Evolutionary conservation across 2,113 vertebrate species (phyloP).

Genomic region (Donacobius atricapilla): DNA sequence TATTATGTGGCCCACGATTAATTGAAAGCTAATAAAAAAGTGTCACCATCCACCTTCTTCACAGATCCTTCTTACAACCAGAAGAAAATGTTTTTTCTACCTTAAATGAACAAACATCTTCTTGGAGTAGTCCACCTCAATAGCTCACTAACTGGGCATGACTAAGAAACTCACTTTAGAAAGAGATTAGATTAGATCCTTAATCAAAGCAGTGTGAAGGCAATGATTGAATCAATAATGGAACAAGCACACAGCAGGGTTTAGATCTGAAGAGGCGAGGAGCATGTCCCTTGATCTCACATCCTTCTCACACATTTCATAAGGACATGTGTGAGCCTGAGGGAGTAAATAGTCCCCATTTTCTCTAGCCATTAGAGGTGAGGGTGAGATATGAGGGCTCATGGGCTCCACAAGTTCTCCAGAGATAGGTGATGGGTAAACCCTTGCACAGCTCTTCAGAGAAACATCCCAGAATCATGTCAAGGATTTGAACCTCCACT

Average conservation of each 20-base stretch:
- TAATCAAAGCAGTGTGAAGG: background rate
- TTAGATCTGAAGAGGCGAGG: background rate
- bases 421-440: background rate
- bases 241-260: background rate
- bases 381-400: background rate
- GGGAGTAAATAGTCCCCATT: background rate
- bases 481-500: background rate
- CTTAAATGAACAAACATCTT: background rate
- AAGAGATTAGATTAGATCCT: background rate
- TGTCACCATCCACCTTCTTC: background rate
- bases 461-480: background rate
- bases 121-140: background rate
- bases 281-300: background rate
- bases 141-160: background rate
- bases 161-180: background rate
- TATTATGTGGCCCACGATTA: background rate
- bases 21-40: background rate
- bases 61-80: background rate
- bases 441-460: rapidly evolving
- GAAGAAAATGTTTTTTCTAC: background rate
- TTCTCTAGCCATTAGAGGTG: background rate
- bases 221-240: background rate
- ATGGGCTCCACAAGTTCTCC: background rate
- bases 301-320: background rate
- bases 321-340: background rate